Percentiles rank a stretch among this genome's conserved stretches.
Evolutionary conservation across 2,888 invertebrate genomes (phyloP).

Genomic region (Macrosiphum euphorbiae): DNA sequence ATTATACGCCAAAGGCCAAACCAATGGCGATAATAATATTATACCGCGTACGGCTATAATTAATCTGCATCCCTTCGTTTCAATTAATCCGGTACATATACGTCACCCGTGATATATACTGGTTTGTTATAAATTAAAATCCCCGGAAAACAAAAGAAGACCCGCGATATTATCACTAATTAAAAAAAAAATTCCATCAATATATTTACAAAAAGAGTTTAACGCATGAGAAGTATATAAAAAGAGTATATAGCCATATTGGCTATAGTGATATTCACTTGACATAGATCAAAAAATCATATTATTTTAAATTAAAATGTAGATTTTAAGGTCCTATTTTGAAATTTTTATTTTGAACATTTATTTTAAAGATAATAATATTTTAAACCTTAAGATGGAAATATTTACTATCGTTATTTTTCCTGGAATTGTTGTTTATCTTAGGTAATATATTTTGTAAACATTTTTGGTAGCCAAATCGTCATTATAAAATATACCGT

Average conservation of each 20-base stretch:
- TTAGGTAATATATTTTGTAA: neutral
- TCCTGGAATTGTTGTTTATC: neutral
- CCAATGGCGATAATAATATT: slow-evolving; percentile 28
- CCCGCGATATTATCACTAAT: neutral
- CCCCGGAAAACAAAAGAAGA: neutral
- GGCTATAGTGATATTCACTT: too few relatives aligned
- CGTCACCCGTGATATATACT: neutral
- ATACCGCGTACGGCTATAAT: neutral
- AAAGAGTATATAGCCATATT: neutral
- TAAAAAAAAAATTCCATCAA: neutral
- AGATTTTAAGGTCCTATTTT: neutral
- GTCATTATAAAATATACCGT: neutral
- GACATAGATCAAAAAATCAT: neutral
- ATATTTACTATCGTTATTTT: neutral
- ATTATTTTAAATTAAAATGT: neutral
- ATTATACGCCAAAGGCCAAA: neutral
- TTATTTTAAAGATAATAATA: neutral
- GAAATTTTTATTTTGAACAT: neutral
- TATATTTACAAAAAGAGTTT: neutral
- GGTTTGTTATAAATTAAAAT: neutral
- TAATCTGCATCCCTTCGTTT: slow-evolving; percentile 21
- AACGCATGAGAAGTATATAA: neutral
- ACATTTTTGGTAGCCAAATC: neutral
- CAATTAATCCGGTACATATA: neutral
- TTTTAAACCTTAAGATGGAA: neutral